Conservation (phyloP, 2,888 invertebrate species). For the Lepas anatifera region DNA sequence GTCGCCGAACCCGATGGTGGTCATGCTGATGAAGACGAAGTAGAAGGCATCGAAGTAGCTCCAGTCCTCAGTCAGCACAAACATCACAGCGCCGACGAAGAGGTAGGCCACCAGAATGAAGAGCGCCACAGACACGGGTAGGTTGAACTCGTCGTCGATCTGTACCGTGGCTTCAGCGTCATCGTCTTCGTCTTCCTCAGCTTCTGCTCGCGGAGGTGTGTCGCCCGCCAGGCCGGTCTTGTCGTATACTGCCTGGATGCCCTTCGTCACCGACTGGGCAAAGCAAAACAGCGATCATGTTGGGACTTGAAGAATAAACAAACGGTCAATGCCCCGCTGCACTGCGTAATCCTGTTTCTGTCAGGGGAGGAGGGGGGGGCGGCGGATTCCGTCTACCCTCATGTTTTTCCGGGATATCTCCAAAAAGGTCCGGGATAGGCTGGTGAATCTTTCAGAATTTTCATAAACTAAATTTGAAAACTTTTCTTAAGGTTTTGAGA, state of each 20-base stretch:
- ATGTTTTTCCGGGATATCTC: no score
- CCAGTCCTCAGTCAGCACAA: conserved; percentile 60
- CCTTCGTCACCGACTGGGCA: conserved; percentile 66
- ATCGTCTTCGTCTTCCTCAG: neutral
- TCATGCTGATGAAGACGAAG: conserved; percentile 93
- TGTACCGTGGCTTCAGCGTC: conserved; percentile 35
- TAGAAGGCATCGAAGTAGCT: conserved; percentile 88
- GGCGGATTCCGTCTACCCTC: no score
- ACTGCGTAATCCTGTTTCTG: no score
- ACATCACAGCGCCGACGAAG: conserved; percentile 68
- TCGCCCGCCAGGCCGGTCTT: conserved; percentile 40
- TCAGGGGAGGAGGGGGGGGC: no score
- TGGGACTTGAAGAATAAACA: no score
- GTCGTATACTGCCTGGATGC: conserved; percentile 66
- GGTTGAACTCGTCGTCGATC: conserved; percentile 80
- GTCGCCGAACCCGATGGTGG: conserved; percentile 95
- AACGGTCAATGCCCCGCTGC: no score
- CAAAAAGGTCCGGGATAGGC: no score
- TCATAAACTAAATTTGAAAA: no score
- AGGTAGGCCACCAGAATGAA: conserved; percentile 72
- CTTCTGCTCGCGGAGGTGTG: neutral
- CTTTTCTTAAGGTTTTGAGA: no score
- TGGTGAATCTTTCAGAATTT: no score
- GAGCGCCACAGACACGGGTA: conserved; percentile 82
- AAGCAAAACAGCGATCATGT: no score